phyloP scores from a whole-genome alignment of 2,888 invertebrate species.

The Cyrtodaria siliqua region DNA sequence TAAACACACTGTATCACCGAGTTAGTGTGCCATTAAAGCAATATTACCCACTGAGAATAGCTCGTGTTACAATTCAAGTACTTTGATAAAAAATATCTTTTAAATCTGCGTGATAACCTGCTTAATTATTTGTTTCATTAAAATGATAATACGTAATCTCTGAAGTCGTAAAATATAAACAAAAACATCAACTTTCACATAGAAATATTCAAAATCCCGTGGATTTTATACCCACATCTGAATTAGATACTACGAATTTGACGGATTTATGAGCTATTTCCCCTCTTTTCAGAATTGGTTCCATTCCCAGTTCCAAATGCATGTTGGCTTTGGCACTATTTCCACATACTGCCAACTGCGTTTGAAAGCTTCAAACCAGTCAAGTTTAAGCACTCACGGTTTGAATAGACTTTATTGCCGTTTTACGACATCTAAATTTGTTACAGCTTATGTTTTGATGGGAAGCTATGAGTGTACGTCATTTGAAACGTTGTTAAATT shows the following conservation, averaged over 20 bases:
- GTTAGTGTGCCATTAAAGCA: no score
- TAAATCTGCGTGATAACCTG: no score
- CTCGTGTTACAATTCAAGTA: no score
- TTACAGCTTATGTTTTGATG: slow-evolving; percentile 24
- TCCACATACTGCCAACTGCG: no score
- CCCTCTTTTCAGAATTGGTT: slow-evolving; percentile 18
- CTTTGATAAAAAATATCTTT: no score
- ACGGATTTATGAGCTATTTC: slow-evolving; percentile 36
- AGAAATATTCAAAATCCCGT: slow-evolving; percentile 8
- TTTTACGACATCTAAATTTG: slow-evolving; percentile 26
- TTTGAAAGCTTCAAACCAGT: no score
- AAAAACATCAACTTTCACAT: slow-evolving; percentile 10
- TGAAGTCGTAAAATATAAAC: slow-evolving; percentile 10
- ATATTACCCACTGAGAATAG: no score
- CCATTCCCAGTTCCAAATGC: slow-evolving; percentile 18
- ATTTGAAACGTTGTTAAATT: slow-evolving; percentile 26
- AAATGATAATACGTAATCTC: slow-evolving; percentile 13
- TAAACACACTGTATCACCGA: no score
- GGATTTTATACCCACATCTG: slow-evolving; percentile 17
- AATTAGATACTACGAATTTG: slow-evolving; percentile 19
- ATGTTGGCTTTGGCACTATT: slow-evolving; percentile 13
- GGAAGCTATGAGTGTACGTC: slow-evolving; percentile 10
- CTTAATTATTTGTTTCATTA: no score
- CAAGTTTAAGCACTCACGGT: slow-evolving; percentile 8
- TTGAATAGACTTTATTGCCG: slow-evolving; percentile 16